A percentile compares a stretch with the other conserved stretches of the same genome.
These are phyloP conservation scores for Megaceryle alcyon DNA, from an alignment of 2,797 vertebrate genomes.

Conservation along the genomic window DNA sequence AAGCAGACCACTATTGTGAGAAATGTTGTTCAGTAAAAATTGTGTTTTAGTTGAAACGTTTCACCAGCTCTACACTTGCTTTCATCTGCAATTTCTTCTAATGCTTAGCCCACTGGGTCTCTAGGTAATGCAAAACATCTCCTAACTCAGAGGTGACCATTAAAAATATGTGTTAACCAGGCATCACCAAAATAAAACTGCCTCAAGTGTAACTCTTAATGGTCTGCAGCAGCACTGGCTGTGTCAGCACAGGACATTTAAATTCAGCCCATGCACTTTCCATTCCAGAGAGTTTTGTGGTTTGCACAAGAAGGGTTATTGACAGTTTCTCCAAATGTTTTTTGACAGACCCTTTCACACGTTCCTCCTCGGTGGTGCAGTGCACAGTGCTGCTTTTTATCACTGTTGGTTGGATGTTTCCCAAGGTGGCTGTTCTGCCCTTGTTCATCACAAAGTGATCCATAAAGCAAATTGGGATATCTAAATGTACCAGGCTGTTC, in stretches of 20 bases:
- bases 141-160: neutral
- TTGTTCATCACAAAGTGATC: slow-evolving; percentile 60
- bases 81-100: neutral
- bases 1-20: neutral
- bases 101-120: neutral
- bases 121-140: neutral
- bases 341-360: slow-evolving; percentile 62
- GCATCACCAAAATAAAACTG: neutral
- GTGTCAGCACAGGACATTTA: neutral
- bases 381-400: slow-evolving; percentile 32
- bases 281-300: slow-evolving; percentile 26
- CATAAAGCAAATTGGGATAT: slow-evolving; percentile 59
- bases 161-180: neutral
- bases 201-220: neutral
- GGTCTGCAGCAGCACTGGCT: neutral
- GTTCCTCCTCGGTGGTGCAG: slow-evolving; percentile 43
- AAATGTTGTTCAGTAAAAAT: neutral
- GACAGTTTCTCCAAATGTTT: slow-evolving; percentile 61
- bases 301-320: slow-evolving; percentile 36
- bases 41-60: neutral
- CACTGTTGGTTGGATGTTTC: slow-evolving; percentile 47
- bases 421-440: slow-evolving; percentile 51
- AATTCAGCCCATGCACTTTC: slow-evolving; percentile 20
- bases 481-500: slow-evolving; percentile 45
- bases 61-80: neutral